phyloP scores from a whole-genome alignment of 2,888 invertebrate genomes.

The Drosophila meridiana region DNA sequence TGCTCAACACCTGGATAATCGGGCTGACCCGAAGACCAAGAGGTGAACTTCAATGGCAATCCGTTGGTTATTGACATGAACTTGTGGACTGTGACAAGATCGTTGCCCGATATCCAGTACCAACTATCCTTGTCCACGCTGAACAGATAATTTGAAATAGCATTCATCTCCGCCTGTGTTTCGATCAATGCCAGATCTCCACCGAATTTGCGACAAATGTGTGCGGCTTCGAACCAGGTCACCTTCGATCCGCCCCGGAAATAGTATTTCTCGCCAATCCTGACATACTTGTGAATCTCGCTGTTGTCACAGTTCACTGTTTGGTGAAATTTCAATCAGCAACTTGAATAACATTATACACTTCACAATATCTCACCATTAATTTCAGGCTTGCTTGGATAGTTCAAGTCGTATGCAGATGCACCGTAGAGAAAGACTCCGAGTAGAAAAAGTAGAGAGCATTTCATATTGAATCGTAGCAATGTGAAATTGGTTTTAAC shows the following conservation, averaged over 20 bases:
- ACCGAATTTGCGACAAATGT: constrained; percentile 36
- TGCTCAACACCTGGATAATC: constrained; percentile 35
- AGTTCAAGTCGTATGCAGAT: constrained; percentile 14
- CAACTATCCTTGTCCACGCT: background rate
- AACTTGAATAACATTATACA: too few relatives aligned
- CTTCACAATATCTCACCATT: constrained; percentile 17
- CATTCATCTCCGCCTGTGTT: constrained; percentile 35
- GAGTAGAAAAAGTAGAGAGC: constrained; percentile 1
- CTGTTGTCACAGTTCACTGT: constrained; percentile 27
- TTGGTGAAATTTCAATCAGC: background rate
- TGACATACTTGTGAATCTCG: constrained; percentile 1
- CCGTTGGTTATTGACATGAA: constrained; percentile 37
- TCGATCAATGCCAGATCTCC: constrained; percentile 50
- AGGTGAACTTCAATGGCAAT: constrained; percentile 16
- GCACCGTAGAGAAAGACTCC: constrained; percentile 12
- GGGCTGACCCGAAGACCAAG: constrained; percentile 41
- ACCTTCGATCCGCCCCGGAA: constrained; percentile 18
- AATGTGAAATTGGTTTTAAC: background rate
- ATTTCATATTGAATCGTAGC: constrained; percentile 19
- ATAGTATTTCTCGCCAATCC: constrained; percentile 43
- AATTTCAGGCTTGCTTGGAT: constrained; percentile 13
- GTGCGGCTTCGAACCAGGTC: constrained; percentile 41
- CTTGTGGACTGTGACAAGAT: constrained; percentile 18
- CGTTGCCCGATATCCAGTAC: constrained; percentile 50
- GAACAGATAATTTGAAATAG: constrained; percentile 23